A percentile compares a stretch with the other conserved stretches of the same genome.
These are phyloP conservation scores for Perdita meconis DNA, from an alignment of 2,888 invertebrate genomes.

Conservation along the genomic window DNA sequence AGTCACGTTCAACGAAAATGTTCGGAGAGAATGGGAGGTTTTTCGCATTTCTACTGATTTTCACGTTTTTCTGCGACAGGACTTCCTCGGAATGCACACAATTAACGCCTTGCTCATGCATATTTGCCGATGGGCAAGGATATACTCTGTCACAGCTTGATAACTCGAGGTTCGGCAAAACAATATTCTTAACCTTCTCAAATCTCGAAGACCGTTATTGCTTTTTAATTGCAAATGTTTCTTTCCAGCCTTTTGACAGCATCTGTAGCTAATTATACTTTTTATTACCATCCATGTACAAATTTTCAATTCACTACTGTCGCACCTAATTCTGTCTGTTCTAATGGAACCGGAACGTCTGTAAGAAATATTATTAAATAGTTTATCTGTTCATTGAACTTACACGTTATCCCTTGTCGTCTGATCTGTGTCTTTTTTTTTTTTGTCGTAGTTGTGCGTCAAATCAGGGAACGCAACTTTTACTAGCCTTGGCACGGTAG, in stretches of 20 bases:
- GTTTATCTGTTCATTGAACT: not conserved
- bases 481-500: constrained; percentile 67
- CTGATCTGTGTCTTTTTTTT: not conserved
- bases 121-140: constrained; percentile 76
- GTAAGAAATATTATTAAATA: constrained; percentile 58
- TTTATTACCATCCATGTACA: constrained; percentile 82
- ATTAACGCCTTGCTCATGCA: constrained; percentile 77
- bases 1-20: constrained; percentile 45
- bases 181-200: constrained; percentile 55
- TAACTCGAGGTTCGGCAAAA: constrained; percentile 52
- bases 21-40: constrained; percentile 11
- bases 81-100: constrained; percentile 71
- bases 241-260: constrained; percentile 9
- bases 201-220: too few relatives aligned
- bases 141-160: constrained; percentile 73
- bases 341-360: constrained; percentile 58
- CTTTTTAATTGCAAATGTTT: not conserved
- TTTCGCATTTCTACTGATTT: constrained; percentile 33
- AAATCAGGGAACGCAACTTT: not conserved
- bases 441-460: constrained; percentile 71
- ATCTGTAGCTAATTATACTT: rapidly evolving
- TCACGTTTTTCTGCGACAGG: constrained; percentile 38
- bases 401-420: not conserved
- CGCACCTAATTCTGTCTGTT: constrained; percentile 45
- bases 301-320: constrained; percentile 60